These are phyloP conservation scores for Holocentrus rufus DNA, from an alignment of 2,797 vertebrate species.

Conservation along the genomic window DNA sequence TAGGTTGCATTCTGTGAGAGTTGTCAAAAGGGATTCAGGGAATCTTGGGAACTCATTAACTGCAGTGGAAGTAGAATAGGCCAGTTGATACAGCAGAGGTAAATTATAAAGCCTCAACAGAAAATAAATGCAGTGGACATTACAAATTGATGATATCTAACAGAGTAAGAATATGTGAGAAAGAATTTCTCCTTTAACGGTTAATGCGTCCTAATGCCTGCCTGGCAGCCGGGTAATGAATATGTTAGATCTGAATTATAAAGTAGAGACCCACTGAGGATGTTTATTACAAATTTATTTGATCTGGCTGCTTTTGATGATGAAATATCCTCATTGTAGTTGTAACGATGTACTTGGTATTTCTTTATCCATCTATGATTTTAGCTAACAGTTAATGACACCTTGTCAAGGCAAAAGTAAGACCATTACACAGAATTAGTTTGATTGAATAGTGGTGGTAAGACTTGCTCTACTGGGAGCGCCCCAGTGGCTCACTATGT, in stretches of 20 bases:
- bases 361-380: conserved; percentile 57
- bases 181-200: conserved; percentile 54
- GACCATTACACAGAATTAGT: conserved; percentile 25
- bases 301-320: conserved; percentile 71
- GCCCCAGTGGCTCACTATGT: too few relatives aligned
- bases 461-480: neutral
- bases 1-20: too few relatives aligned
- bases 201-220: conserved; percentile 64
- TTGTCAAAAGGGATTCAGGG: conserved; percentile 31
- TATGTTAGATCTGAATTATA: neutral
- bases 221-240: neutral
- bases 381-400: conserved; percentile 48
- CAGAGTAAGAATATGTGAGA: conserved; percentile 51
- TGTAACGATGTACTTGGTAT: conserved; percentile 42
- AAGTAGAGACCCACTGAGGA: conserved; percentile 54
- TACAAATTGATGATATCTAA: conserved; percentile 47
- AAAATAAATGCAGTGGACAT: conserved; percentile 5
- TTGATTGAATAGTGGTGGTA: conserved; percentile 37
- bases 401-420: conserved; percentile 33
- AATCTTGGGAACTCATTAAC: conserved; percentile 9
- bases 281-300: conserved; percentile 56
- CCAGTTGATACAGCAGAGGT: conserved; percentile 10
- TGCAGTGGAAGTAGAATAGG: conserved; percentile 13
- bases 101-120: conserved; percentile 30
- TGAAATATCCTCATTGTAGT: conserved; percentile 69